These are phyloP conservation scores for Rotaria macrura DNA, from an alignment of 2,888 invertebrate genomes.

Conservation along the genomic window DNA sequence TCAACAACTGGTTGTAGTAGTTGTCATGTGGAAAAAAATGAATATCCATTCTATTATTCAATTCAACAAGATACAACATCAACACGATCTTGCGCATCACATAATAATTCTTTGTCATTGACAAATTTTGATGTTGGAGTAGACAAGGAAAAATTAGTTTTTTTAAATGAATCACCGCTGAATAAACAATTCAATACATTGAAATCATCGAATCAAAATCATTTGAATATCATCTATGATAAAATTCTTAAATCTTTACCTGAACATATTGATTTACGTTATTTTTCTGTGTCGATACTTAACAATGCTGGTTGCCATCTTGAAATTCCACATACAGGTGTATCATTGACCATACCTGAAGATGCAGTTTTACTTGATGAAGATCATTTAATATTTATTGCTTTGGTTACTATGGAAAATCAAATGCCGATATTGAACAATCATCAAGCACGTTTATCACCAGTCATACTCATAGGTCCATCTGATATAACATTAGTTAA, in stretches of 20 bases:
- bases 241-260: not conserved
- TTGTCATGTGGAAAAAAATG: not conserved
- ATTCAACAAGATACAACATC: constrained; percentile 13
- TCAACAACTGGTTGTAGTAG: not conserved
- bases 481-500: constrained; percentile 11
- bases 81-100: not conserved
- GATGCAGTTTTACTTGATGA: constrained; percentile 17
- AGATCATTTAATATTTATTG: not conserved
- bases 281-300: not conserved
- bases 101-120: not conserved
- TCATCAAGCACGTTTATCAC: constrained; percentile 10
- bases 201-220: not conserved
- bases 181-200: too few species aligned
- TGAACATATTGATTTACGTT: not conserved
- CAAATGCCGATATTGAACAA: not conserved
- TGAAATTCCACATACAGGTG: constrained; percentile 22
- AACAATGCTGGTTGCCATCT: constrained; percentile 22
- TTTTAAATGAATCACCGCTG: not conserved
- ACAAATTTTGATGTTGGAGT: not conserved
- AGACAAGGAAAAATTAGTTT: not conserved
- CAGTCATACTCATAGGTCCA: not conserved
- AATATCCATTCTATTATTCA: constrained; percentile 20
- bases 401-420: not conserved
- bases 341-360: constrained; percentile 25
- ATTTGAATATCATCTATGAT: constrained; percentile 1